These are phyloP conservation scores for Panthera tigris DNA, from an alignment of 2,113 vertebrate species.

Conservation along the genomic window DNA sequence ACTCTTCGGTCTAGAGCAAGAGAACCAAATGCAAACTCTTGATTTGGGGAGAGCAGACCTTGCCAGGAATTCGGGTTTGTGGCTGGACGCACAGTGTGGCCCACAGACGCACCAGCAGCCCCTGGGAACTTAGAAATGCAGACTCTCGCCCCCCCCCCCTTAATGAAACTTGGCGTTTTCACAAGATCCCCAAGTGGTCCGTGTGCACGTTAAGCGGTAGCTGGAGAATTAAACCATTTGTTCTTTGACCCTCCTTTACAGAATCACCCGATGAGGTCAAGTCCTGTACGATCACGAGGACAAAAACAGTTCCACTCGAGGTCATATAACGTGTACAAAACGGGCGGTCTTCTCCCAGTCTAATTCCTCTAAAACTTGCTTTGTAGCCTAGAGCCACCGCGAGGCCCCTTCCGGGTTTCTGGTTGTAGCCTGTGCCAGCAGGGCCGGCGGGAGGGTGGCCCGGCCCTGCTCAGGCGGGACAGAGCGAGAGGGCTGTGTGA, in stretches of 20 bases:
- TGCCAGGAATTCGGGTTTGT: neutral
- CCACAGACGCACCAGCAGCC: neutral
- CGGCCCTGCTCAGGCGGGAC: neutral
- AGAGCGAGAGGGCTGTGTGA: neutral
- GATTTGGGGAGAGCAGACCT: neutral
- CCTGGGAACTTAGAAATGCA: neutral
- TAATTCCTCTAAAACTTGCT: neutral
- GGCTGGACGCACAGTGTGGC: neutral
- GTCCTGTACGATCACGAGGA: neutral
- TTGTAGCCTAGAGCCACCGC: neutral
- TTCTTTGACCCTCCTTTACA: neutral
- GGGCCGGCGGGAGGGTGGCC: neutral
- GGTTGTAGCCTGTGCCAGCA: neutral
- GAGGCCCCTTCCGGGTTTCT: neutral
- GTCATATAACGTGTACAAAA: neutral
- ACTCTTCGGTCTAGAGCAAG: neutral
- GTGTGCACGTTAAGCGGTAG: neutral
- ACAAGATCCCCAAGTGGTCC: neutral
- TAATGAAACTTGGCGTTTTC: neutral
- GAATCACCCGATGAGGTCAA: neutral
- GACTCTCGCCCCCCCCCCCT: neutral
- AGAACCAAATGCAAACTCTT: neutral
- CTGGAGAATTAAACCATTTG: neutral
- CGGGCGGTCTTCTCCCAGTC: neutral
- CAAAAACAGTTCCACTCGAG: neutral